phyloP scores from a whole-genome alignment of 2,888 invertebrate genomes.

The Tanypteryx hageni region DNA sequence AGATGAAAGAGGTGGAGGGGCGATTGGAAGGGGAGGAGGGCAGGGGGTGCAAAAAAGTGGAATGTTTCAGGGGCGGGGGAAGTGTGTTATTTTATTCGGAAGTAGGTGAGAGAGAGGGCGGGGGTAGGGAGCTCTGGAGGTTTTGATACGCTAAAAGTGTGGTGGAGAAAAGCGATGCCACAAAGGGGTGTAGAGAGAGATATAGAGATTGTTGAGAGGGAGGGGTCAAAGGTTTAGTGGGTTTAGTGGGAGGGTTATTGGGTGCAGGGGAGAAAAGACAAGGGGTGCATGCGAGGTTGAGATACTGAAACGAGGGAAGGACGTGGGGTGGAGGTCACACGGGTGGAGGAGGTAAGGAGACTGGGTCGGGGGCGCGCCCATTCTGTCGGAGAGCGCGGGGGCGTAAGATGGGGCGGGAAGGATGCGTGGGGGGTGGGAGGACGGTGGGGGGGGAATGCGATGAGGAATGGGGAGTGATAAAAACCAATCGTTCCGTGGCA shows the following conservation, averaged over 20 bases:
- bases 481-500: slow-evolving; percentile 11
- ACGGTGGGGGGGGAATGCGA: not conserved
- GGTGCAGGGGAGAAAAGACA: not conserved
- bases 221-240: not conserved
- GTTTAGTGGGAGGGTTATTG: not conserved
- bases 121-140: too few relatives aligned
- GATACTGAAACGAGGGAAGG: not conserved
- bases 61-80: not conserved
- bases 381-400: slow-evolving; percentile 15
- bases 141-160: too few relatives aligned
- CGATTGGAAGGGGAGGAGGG: too few relatives aligned
- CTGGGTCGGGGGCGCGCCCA: slow-evolving; percentile 57
- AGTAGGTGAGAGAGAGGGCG: not conserved
- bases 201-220: not conserved
- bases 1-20: not conserved
- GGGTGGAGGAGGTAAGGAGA: not conserved
- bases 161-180: not conserved
- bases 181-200: not conserved
- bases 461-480: not conserved
- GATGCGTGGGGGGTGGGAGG: not conserved
- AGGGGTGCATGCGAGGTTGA: not conserved
- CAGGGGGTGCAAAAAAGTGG: not conserved
- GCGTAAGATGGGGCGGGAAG: not conserved
- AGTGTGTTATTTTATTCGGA: not conserved
- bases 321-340: not conserved